Percentiles rank a stretch among this genome's conserved stretches.
phyloP scores from a whole-genome alignment of 2,113 vertebrate species.

The Carassius auratus region DNA sequence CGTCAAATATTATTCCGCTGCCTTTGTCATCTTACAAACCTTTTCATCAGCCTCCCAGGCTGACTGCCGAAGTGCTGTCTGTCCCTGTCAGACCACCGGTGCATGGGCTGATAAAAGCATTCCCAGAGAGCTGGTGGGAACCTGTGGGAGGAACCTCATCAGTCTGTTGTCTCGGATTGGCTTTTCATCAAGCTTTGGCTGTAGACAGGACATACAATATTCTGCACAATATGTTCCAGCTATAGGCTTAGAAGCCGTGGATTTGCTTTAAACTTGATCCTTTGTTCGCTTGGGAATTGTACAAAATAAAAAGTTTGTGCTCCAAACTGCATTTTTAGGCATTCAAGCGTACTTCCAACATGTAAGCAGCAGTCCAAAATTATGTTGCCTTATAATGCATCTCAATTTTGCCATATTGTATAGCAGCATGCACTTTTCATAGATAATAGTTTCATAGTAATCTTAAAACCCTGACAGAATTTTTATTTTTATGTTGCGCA shows the following conservation, averaged over 20 bases:
- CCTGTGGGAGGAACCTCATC: constrained; percentile 34
- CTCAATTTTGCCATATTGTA: background rate
- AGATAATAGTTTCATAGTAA: too few species aligned
- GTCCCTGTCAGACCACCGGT: constrained; percentile 45
- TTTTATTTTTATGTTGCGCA: background rate
- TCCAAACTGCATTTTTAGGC: background rate
- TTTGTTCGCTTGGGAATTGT: background rate
- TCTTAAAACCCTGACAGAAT: too few species aligned
- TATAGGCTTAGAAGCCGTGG: background rate
- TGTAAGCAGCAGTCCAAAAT: background rate
- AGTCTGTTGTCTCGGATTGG: background rate
- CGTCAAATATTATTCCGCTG: constrained; percentile 2
- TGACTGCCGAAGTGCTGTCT: constrained; percentile 30
- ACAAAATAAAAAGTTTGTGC: background rate
- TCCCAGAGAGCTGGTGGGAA: constrained; percentile 26
- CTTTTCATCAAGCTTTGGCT: background rate
- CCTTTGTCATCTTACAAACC: constrained; percentile 36
- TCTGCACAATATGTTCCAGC: background rate
- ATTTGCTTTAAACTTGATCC: background rate
- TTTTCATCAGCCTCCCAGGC: constrained; percentile 34
- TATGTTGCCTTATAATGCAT: background rate
- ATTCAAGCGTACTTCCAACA: background rate
- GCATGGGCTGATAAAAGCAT: constrained; percentile 30
- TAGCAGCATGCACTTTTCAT: background rate
- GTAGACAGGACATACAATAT: background rate